Conservation (phyloP, 2,888 invertebrate species). For the Sussaba pulchella region DNA sequence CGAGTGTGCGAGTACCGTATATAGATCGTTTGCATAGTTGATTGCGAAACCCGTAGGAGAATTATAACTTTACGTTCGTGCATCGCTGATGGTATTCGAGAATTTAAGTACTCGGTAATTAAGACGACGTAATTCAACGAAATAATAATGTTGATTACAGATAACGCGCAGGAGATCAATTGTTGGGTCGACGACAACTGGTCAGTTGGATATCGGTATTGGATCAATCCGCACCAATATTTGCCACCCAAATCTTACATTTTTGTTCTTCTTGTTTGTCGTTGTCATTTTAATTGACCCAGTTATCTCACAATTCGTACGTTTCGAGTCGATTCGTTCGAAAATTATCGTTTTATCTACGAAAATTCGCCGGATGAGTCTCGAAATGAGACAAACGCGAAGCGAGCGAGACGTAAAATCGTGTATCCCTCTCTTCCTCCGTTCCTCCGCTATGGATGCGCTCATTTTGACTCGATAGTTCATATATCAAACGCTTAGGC, state of each 20-base stretch:
- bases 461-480: conserved; percentile 75
- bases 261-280: not conserved
- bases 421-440: conserved; percentile 43
- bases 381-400: conserved; percentile 1
- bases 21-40: conserved; percentile 79
- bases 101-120: conserved; percentile 24
- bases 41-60: conserved; percentile 72
- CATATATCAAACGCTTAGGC: conserved; percentile 82
- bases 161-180: not conserved
- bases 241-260: conserved; percentile 7
- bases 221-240: too few species aligned
- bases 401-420: conserved; percentile 22
- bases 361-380: not conserved
- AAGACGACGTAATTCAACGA: not conserved
- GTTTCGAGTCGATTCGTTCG: conserved; percentile 22
- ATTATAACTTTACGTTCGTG: conserved; percentile 30
- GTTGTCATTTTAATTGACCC: not conserved
- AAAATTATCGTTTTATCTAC: conserved; percentile 3
- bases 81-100: conserved; percentile 34
- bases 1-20: conserved; percentile 68
- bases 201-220: not conserved
- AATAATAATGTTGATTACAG: not conserved
- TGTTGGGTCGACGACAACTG: not conserved
- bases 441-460: conserved; percentile 57
- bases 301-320: conserved; percentile 2